Percentiles rank a stretch among this genome's conserved stretches.
phyloP scores from a whole-genome alignment of 2,888 invertebrate species.

The Temnothorax rugatulus region DNA sequence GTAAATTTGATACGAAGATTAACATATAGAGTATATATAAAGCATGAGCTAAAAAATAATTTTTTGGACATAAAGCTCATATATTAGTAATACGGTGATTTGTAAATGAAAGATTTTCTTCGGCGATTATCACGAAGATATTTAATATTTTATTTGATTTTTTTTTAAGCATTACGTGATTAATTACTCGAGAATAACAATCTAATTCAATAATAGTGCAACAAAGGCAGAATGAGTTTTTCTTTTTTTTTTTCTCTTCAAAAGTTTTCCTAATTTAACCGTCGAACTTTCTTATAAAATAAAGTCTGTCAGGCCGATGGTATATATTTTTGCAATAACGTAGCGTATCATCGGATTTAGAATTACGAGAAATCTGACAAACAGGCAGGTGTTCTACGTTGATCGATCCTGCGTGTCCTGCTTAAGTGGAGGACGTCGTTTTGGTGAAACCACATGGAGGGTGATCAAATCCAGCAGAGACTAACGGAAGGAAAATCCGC shows the following conservation, averaged over 20 bases:
- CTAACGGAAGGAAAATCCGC: constrained; percentile 51
- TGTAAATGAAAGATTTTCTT: background rate
- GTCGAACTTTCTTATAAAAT: background rate
- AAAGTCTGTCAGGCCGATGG: background rate
- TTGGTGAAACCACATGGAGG: constrained; percentile 49
- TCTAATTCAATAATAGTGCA: background rate
- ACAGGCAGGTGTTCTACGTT: constrained; percentile 29
- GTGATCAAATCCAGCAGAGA: constrained; percentile 47
- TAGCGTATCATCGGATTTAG: background rate
- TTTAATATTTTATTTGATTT: background rate
- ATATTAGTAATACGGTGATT: background rate
- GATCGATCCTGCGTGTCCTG: constrained; percentile 50
- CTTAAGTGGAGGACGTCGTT: constrained; percentile 56
- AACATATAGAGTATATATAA: background rate
- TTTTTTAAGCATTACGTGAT: background rate
- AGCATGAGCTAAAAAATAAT: background rate
- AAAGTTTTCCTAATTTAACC: background rate
- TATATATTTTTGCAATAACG: constrained; percentile 21
- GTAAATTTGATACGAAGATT: background rate
- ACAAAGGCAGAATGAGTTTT: background rate
- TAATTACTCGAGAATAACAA: background rate
- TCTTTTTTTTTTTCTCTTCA: background rate
- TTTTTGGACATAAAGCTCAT: background rate
- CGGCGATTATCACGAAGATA: background rate
- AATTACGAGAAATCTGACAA: constrained; percentile 38